phyloP scores from a whole-genome alignment of 2,888 invertebrate genomes.

The Cyclophora albipunctata region DNA sequence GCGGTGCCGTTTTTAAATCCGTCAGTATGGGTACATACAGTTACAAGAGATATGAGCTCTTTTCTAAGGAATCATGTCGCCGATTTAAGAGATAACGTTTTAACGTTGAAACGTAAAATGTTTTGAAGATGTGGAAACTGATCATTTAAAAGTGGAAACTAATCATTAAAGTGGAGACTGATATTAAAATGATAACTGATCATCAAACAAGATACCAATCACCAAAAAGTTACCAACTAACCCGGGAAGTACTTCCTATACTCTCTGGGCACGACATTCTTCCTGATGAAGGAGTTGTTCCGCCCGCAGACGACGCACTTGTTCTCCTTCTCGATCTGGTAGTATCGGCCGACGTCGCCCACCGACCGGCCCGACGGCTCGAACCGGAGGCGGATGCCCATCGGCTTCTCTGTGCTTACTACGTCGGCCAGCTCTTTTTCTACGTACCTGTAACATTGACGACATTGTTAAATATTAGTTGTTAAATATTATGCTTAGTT shows the following conservation, averaged over 20 bases:
- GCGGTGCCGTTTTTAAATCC: neutral
- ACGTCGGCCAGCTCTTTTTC: slow-evolving; percentile 63
- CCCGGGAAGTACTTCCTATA: slow-evolving; percentile 85
- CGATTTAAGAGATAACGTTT: too few species aligned
- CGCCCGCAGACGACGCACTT: slow-evolving; percentile 87
- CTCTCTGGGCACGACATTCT: slow-evolving; percentile 88
- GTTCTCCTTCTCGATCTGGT: slow-evolving; percentile 82
- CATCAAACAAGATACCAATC: too few species aligned
- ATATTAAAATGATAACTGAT: too few species aligned
- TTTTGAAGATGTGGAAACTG: too few species aligned
- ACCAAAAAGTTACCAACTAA: slow-evolving; percentile 23
- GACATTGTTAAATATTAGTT: too few species aligned
- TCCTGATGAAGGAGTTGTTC: slow-evolving; percentile 80
- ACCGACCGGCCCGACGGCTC: slow-evolving; percentile 85
- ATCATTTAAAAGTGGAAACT: too few species aligned
- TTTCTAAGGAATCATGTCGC: too few species aligned
- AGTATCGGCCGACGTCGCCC: slow-evolving; percentile 82
- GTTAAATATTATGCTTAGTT: too few species aligned
- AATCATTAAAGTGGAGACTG: too few species aligned
- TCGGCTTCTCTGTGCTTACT: slow-evolving; percentile 56
- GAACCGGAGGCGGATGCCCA: slow-evolving; percentile 82
- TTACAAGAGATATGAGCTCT: too few species aligned
- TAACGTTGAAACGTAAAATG: too few species aligned
- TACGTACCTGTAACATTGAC: slow-evolving; percentile 57
- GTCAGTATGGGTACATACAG: too few species aligned